Base-by-base conservation (phyloP, 1,140 invertebrate species). In the Nixonia krombeini region DNA sequence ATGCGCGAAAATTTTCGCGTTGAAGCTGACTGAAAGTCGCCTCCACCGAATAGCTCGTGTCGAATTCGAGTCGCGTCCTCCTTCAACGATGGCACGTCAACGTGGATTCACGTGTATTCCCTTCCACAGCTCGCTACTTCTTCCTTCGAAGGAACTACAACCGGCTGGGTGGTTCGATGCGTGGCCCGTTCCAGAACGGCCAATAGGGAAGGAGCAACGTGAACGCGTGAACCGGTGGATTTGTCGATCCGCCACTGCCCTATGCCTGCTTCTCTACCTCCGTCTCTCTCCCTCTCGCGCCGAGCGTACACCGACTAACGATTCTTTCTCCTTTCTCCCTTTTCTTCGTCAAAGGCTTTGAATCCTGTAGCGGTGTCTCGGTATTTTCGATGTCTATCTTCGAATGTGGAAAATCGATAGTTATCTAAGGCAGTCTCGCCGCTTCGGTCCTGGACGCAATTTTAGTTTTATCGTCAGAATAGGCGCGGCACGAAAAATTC, bases 111-210 rank as follows among this genome's bases (percentile, higher is more conserved):
- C 55, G 37, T 59, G 15, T 49, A 58, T 12, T 26, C 28, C 29
- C 26, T 26, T 41, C 23, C 38, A 38, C 35, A 18, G 21, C 23
- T 35, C 12, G 15, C 8, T 12, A 41, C 47, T 23, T 41, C 13
- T 56, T 50, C 51, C 40, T 40, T 46, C 9, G 18, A n/a, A 47
- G 7, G 31, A 53, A 12, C 28, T 13, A 40, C 42, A 17, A 31
- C 66, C 66, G 66, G 59, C 44, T 64, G 28, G 47, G 21, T 70
- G 55, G 67, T 59, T 59, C 59, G 59, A 64, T 70, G 66, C 47
- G 51, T 69, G 49, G 65, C 42, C 42, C 65, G 64, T 67, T 67
- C 33, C 26, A 26, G 42, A 12, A 25, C 40, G 50, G 23, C 66
- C 66, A 63, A 69, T 69, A 42, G 66, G 44, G 18, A 28, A 44